Conservation (phyloP, 2,888 invertebrate species). For the Stenichneumon culpator region DNA sequence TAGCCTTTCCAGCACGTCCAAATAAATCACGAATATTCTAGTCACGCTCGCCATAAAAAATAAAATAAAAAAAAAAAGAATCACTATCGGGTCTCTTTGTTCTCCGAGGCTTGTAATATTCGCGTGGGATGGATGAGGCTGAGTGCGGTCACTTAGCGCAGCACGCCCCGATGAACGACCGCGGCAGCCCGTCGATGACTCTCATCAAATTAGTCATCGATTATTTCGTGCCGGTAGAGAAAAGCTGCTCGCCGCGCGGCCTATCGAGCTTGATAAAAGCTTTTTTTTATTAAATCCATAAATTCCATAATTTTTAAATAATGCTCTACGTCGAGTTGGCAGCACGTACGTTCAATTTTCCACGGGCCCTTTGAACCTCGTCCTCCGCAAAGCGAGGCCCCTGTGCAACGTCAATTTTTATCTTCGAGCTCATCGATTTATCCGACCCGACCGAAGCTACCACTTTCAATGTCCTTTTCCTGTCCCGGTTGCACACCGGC, state of each 20-base stretch:
- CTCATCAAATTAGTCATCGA: slow-evolving; percentile 42
- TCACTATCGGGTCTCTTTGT: slow-evolving; percentile 1
- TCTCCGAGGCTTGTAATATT: background rate
- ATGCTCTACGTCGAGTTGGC: slow-evolving; percentile 9
- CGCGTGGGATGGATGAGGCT: background rate
- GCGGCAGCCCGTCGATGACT: background rate
- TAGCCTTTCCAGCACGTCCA: background rate
- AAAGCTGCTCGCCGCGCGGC: background rate
- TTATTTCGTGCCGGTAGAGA: slow-evolving; percentile 1
- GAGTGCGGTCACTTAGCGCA: slow-evolving; percentile 24
- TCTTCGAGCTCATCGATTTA: slow-evolving; percentile 49
- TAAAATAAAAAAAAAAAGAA: slow-evolving; percentile 1
- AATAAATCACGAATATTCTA: slow-evolving; percentile 37
- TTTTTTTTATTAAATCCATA: slow-evolving; percentile 53
- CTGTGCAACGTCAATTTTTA: slow-evolving; percentile 52
- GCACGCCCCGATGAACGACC: background rate
- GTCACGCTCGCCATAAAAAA: slow-evolving; percentile 15
- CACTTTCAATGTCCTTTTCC: background rate
- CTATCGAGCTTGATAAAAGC: slow-evolving; percentile 44
- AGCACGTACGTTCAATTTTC: slow-evolving; percentile 50
- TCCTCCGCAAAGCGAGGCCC: slow-evolving; percentile 3
- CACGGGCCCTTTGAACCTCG: slow-evolving; percentile 53
- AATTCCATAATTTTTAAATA: slow-evolving; percentile 27
- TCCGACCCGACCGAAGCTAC: background rate
- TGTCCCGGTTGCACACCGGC: background rate